Evolutionary conservation across 1,140 invertebrate genomes (phyloP).

Genomic region (Hypsibius dujardini): DNA sequence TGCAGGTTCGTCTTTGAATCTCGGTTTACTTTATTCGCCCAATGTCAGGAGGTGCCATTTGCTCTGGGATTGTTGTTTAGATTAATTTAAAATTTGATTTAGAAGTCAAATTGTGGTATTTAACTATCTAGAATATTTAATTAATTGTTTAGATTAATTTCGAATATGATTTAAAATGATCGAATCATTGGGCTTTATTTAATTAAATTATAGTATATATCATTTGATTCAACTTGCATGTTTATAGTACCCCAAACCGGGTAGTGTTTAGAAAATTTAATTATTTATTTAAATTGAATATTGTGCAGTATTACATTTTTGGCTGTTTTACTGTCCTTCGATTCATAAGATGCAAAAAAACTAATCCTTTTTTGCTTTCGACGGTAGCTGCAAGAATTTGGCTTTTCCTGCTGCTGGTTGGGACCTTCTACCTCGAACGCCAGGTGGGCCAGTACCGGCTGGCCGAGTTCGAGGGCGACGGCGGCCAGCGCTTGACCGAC

Average conservation of each 20-base stretch:
- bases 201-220: no score
- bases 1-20: conserved; percentile 18
- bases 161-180: neutral
- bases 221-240: neutral
- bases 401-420: conserved; percentile 37
- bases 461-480: conserved; percentile 10
- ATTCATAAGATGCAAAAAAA: neutral
- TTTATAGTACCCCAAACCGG: neutral
- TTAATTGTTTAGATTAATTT: conserved; percentile 3
- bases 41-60: no score
- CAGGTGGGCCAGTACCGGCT: conserved; percentile 23
- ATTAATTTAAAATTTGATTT: neutral
- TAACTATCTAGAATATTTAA: neutral
- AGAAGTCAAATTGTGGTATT: neutral
- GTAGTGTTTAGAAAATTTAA: neutral
- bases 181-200: no score
- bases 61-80: neutral
- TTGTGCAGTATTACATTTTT: neutral
- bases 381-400: conserved; percentile 27
- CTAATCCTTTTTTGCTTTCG: neutral
- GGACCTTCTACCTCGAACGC: conserved; percentile 32
- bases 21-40: neutral
- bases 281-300: neutral
- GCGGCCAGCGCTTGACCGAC: conserved; percentile 18
- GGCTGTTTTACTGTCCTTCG: neutral